Evolutionary conservation across 2,113 vertebrate genomes (phyloP).

Genomic region (Dinomys branickii): DNA sequence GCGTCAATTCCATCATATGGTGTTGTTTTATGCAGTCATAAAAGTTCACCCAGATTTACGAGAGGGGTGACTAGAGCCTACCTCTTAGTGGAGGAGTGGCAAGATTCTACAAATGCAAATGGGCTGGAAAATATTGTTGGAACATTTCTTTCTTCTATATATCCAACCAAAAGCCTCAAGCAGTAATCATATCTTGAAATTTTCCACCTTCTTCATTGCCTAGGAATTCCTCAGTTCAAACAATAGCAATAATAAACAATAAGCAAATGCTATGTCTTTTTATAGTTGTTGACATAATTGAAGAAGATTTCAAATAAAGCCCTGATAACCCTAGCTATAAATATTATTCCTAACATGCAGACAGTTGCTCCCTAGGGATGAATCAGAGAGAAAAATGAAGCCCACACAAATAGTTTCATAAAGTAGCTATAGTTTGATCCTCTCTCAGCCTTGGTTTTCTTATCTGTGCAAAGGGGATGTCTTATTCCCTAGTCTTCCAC

Average conservation of each 20-base stretch:
- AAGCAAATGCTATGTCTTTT: neutral
- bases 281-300: neutral
- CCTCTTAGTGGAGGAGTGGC: neutral
- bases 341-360: neutral
- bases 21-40: neutral
- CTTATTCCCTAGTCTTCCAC: neutral
- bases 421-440: neutral
- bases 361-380: neutral
- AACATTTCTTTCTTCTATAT: neutral
- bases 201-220: neutral
- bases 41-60: neutral
- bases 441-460: neutral
- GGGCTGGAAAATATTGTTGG: neutral
- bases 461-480: neutral
- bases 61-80: accelerated
- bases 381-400: slow-evolving; percentile 7
- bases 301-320: neutral
- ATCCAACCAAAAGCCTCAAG: neutral
- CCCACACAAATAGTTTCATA: neutral
- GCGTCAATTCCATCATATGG: neutral
- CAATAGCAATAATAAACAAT: neutral
- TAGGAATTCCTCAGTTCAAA: neutral
- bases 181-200: neutral
- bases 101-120: neutral
- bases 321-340: neutral